phyloP scores from a whole-genome alignment of 2,888 invertebrate species.

The Yponomeuta plumbellus region DNA sequence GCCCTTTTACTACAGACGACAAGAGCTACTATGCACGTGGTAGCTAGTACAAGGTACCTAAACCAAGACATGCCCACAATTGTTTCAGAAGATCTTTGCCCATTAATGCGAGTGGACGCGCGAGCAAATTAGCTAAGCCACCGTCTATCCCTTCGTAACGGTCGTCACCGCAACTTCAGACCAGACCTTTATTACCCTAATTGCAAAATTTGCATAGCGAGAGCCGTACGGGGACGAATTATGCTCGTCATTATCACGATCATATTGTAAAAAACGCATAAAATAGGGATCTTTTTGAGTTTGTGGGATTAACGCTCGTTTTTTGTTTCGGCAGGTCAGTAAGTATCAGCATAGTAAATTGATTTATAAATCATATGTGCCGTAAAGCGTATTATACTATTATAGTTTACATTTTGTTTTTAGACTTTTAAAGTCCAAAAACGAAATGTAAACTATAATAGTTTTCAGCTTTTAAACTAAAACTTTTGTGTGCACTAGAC shows the following conservation, averaged over 20 bases:
- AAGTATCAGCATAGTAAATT: too few relatives aligned
- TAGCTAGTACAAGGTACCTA: too few relatives aligned
- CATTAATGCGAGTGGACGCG: constrained; percentile 28
- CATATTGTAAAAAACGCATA: constrained; percentile 55
- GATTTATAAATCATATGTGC: too few relatives aligned
- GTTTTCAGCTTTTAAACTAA: too few relatives aligned
- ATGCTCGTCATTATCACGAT: constrained; percentile 51
- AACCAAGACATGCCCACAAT: background rate
- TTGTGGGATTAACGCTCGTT: background rate
- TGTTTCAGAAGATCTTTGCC: constrained; percentile 30
- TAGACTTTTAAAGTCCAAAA: too few relatives aligned
- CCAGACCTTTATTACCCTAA: constrained; percentile 54
- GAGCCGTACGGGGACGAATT: constrained; percentile 53
- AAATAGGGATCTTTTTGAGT: constrained; percentile 25
- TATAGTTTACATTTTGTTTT: too few relatives aligned
- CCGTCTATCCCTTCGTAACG: constrained; percentile 38
- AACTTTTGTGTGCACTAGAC: too few relatives aligned
- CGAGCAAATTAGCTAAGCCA: constrained; percentile 43
- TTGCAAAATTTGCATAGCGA: constrained; percentile 63
- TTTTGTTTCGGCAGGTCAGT: background rate
- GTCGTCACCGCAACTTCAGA: constrained; percentile 23
- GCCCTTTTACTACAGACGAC: too few relatives aligned
- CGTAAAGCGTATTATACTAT: too few relatives aligned
- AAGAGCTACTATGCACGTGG: too few relatives aligned
- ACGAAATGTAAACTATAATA: too few relatives aligned